Base-by-base conservation (phyloP, 2,888 invertebrate genomes). In the Lathronympha strigana region DNA sequence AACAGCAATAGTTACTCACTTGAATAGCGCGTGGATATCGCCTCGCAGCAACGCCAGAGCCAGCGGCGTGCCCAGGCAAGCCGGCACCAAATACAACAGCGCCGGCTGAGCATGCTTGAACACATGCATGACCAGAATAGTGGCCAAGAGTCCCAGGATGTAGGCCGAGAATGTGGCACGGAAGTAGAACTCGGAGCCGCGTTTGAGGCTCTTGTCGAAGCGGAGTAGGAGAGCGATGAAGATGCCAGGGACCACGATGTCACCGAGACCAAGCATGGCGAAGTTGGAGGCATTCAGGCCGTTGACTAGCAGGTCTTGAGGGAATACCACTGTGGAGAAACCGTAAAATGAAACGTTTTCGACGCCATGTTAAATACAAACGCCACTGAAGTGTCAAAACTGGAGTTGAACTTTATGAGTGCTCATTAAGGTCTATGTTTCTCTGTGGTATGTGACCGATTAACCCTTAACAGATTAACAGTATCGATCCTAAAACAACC, bases 41-140 rank as follows among this genome's bases (percentile, higher is more conserved):
- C 99, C 99, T 77, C 96, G 95, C 36, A 98, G 84, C 40, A 98
- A 87, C 9, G 99, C 99, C 13, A 99, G 90, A n/a, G 95, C 80
- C 28, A 98, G 86, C 15, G 99, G 99, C 40, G 97, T 96, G 69
- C 96, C 97, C 73, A 99, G 93, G 87, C 99, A 99, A 13, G 98
- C 97, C 5, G 99, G 99, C 68, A 99, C 99, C 71, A 99, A 93
- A 89, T 99, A 99, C 76, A 99, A 92, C 66, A 99, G 93, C 60
- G 99, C 99, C 0, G 99, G 99, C 93, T 99, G 98, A 23, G 99
- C 99, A 92, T 98, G 99, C 87, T 98, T 98, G 92, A 98, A 99
- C 73, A 98, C 93, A 91, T 99, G 98, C 98, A 99, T 99, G 67
- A 99, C 97, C 74, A 97, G 94, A 86, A 99, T 98, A 0, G 99